These are phyloP conservation scores for Coregonus suidteri DNA, from an alignment of 2,797 vertebrate genomes.

Conservation along the genomic window DNA sequence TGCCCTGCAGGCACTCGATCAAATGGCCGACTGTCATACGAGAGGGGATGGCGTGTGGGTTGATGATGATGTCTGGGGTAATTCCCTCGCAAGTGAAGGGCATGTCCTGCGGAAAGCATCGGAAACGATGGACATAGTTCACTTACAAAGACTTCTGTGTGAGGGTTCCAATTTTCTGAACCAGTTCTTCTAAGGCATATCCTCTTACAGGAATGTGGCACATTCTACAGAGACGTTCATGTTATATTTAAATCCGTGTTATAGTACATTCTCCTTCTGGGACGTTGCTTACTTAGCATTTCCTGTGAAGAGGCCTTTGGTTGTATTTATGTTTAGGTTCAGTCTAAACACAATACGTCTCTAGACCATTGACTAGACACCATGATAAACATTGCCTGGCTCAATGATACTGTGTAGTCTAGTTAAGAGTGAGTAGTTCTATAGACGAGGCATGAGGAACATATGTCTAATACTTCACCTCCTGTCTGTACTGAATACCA, in stretches of 20 bases:
- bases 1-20: slow-evolving; percentile 98
- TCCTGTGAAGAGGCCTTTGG: background rate
- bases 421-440: background rate
- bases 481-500: slow-evolving; percentile 97
- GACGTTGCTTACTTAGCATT: background rate
- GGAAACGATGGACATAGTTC: background rate
- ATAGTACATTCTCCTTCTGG: background rate
- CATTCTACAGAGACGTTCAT: background rate
- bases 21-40: slow-evolving; percentile 99
- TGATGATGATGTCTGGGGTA: slow-evolving; percentile 98
- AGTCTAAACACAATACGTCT: slow-evolving; percentile 2
- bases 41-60: slow-evolving; percentile 97
- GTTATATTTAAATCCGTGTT: background rate
- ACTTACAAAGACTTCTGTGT: background rate
- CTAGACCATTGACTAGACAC: background rate
- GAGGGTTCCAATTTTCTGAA: background rate
- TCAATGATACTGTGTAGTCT: background rate
- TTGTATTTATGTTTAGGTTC: background rate
- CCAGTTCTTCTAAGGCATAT: background rate
- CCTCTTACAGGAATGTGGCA: background rate
- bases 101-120: slow-evolving; percentile 84
- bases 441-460: background rate
- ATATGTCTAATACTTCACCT: slow-evolving; percentile 73
- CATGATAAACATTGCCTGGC: background rate
- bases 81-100: slow-evolving; percentile 98